Conservation (phyloP, 1,140 invertebrate species). For the Diprion similis region DNA sequence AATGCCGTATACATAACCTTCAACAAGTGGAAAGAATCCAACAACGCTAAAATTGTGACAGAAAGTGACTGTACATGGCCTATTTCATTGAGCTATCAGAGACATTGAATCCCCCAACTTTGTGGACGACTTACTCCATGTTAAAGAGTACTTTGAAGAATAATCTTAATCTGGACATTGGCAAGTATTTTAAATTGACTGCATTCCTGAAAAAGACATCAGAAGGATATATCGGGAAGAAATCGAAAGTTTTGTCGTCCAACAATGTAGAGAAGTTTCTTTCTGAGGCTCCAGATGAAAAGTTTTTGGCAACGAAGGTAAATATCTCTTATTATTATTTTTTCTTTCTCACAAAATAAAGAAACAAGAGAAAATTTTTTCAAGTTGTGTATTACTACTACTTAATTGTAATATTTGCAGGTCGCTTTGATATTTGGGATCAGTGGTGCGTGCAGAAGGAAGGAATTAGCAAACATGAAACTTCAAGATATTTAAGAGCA, state of each 20-base stretch:
- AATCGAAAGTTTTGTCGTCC: slow-evolving; percentile 24
- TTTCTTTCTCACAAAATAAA: slow-evolving; percentile 6
- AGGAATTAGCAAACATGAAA: slow-evolving; percentile 25
- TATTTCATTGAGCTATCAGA: slow-evolving; percentile 22
- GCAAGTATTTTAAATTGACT: slow-evolving; percentile 14
- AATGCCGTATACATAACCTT: background rate
- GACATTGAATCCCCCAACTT: slow-evolving; percentile 20
- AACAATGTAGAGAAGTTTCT: slow-evolving; percentile 25
- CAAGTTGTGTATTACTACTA: background rate
- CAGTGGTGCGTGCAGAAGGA: slow-evolving; percentile 22
- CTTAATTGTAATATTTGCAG: slow-evolving; percentile 17
- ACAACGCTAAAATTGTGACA: background rate
- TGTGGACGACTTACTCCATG: slow-evolving; percentile 26
- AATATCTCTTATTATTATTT: slow-evolving; percentile 9
- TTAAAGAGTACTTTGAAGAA: slow-evolving; percentile 11
- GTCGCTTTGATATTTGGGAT: slow-evolving; percentile 32
- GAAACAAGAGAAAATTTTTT: background rate
- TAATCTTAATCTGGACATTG: slow-evolving; percentile 16
- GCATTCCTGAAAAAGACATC: slow-evolving; percentile 25
- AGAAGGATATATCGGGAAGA: slow-evolving; percentile 23
- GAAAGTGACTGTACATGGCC: slow-evolving; percentile 20
- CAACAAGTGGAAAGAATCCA: background rate
- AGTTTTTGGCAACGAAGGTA: slow-evolving; percentile 28
- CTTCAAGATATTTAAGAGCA: slow-evolving; percentile 28
- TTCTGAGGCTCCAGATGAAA: slow-evolving; percentile 24